phyloP scores from a whole-genome alignment of 2,888 invertebrate species.

The Diogma glabrata region DNA sequence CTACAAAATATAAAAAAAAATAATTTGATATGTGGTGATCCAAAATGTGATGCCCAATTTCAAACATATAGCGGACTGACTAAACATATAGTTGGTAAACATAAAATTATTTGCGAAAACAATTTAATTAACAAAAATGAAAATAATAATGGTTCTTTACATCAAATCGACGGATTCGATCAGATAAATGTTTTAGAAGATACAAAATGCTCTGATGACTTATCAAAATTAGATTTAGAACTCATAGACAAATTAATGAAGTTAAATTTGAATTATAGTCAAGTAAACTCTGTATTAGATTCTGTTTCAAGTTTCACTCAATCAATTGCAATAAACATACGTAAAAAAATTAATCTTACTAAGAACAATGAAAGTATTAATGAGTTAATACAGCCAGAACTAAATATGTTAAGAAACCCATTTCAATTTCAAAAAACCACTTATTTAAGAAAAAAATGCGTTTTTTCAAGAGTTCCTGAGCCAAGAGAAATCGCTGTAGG shows the following conservation, averaged over 20 bases:
- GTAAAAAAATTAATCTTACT: not conserved
- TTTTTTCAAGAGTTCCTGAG: constrained; percentile 1
- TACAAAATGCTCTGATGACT: not conserved
- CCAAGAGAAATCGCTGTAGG: constrained; percentile 3
- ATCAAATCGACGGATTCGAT: not conserved
- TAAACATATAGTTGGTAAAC: not conserved
- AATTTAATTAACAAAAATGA: not conserved
- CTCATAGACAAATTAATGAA: not conserved
- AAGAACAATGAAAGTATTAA: not conserved
- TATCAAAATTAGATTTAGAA: not conserved
- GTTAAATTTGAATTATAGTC: not conserved
- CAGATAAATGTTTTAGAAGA: not conserved
- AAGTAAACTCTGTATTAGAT: not conserved
- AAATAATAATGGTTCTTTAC: not conserved
- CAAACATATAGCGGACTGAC: not conserved
- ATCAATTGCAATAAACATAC: not conserved
- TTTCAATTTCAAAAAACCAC: not conserved
- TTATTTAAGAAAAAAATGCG: not conserved
- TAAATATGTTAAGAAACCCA: not conserved
- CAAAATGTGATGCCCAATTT: not conserved
- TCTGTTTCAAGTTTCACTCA: not conserved
- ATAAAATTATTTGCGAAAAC: not conserved
- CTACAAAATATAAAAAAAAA: not conserved
- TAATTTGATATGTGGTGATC: not conserved
- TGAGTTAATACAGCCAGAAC: not conserved